Percentiles rank a stretch among this genome's conserved stretches.
These are phyloP conservation scores for Leptogaster cylindrica DNA, from an alignment of 2,888 invertebrate genomes.

Conservation along the genomic window DNA sequence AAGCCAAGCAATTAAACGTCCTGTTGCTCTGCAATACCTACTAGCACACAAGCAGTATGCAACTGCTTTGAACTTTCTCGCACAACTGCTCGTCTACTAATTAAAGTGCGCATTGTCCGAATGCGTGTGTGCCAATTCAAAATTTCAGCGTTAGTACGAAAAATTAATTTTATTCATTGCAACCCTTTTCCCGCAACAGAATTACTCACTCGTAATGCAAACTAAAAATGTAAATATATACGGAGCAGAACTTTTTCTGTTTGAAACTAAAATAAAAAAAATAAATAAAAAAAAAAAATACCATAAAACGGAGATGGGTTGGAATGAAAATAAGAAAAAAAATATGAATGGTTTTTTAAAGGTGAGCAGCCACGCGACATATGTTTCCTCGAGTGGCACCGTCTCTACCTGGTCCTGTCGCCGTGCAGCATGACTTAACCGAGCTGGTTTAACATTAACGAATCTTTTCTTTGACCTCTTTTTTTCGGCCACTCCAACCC, in stretches of 20 bases:
- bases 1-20: no score
- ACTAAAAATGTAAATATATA: conserved; percentile 24
- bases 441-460: conserved; percentile 17
- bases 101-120: no score
- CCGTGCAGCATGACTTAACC: not conserved
- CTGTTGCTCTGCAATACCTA: no score
- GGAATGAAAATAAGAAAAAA: no score
- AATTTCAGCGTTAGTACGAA: not conserved
- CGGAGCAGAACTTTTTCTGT: conserved; percentile 20
- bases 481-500: conserved; percentile 19
- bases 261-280: conserved; percentile 11
- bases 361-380: conserved; percentile 40
- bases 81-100: no score
- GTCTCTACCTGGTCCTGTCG: not conserved
- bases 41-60: no score
- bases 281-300: not conserved
- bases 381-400: conserved; percentile 17
- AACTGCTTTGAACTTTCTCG: no score
- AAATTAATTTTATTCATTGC: not conserved
- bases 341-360: conserved; percentile 20
- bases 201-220: conserved; percentile 22
- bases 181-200: not conserved
- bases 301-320: no score
- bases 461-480: conserved; percentile 37
- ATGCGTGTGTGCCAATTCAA: no score